Base-by-base conservation (phyloP, 2,797 vertebrate genomes). In the Peromyscus melanophrys region DNA sequence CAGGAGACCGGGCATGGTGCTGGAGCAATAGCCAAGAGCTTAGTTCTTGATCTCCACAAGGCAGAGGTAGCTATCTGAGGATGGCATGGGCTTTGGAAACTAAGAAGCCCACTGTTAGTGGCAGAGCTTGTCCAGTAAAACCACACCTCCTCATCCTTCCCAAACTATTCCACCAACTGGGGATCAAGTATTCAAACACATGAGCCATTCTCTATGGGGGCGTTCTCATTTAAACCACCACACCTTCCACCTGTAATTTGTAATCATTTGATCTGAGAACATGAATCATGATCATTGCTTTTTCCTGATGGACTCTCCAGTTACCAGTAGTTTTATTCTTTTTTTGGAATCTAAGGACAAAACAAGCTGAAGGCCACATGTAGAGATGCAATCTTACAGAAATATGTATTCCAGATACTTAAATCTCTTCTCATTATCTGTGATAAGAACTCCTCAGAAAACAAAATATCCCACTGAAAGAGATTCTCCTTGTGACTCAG, bases 361-460 rank as follows among this genome's bases (percentile, higher is more conserved):
- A 80, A 21, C 19, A 55, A 25, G 71, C 2, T 65, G 40, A 85
- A 34, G 9, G 21, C 34, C 34, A 29, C 46, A 27, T 78, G 37
- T 82, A 75, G 37, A 4, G 11, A 11, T 19, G 6, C 57, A 13
- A 83, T 75, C 65, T 87, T 83, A 89, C 1, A 71, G 63, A 94
- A 93, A 89, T 77, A 46, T 21, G 40, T 89, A 12, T 81, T 57
- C 75, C 25, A 65, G 27, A 65, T 10, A 8, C 1, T 81, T 77
- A 82, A 12, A 5, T 80, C 37, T 90, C 31, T 71, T 91, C 16
- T 76, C 83, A 43, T 77, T 96, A 92, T 27, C 37, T 78, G 12
- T 65, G 82, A 93, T 65, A 71, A 75, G 65, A 90, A 77, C 31
- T 81, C 82, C 95, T 61, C 85, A 59, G 23, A 92, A 95, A 96